phyloP scores from a whole-genome alignment of 2,113 vertebrate species.

The Calonectris borealis region DNA sequence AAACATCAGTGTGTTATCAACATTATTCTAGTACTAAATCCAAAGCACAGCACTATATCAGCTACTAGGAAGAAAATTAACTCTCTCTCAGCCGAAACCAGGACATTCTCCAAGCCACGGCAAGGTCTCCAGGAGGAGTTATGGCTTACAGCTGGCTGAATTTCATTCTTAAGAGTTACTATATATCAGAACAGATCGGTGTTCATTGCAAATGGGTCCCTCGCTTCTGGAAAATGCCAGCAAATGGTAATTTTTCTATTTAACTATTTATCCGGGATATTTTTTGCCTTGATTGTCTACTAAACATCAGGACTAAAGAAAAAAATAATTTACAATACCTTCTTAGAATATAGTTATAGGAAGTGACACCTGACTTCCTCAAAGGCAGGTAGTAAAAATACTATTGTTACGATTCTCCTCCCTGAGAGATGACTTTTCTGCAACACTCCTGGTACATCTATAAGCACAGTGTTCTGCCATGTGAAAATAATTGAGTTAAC shows the following conservation, averaged over 20 bases:
- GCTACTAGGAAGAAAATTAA: too few species aligned
- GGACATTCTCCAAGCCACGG: background rate
- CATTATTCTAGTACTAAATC: too few species aligned
- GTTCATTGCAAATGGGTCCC: background rate
- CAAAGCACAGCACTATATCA: too few species aligned
- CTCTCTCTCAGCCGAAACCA: too few species aligned
- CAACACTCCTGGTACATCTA: background rate
- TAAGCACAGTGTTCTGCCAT: background rate
- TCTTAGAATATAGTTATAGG: background rate
- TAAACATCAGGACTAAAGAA: background rate
- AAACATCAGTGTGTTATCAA: too few species aligned
- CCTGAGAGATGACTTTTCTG: background rate
- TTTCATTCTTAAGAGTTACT: background rate
- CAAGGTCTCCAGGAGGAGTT: background rate
- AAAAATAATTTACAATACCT: background rate
- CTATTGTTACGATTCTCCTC: background rate
- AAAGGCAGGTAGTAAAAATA: background rate
- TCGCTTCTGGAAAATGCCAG: background rate
- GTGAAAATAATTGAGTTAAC: background rate
- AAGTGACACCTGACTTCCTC: background rate
- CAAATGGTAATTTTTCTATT: background rate
- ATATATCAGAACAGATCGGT: background rate
- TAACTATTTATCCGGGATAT: background rate
- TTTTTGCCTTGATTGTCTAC: background rate
- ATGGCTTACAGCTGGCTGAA: background rate